Conservation (phyloP, 2,113 vertebrate genomes). For the Poecilia latipinna region DNA sequence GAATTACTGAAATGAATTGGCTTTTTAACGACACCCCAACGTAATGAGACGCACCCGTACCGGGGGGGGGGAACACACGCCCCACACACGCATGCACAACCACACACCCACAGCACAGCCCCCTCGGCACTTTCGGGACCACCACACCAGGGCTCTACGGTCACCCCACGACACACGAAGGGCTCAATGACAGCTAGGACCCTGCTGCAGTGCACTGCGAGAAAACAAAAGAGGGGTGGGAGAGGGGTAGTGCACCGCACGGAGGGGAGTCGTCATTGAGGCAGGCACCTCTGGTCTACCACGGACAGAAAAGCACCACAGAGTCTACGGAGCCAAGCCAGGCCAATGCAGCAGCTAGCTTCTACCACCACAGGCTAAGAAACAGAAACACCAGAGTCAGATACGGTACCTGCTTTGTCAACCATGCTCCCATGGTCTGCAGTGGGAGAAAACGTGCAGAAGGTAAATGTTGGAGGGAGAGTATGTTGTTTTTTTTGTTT, state of each 20-base stretch:
- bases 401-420: conserved; percentile 86
- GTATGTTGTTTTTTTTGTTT: conserved; percentile 16
- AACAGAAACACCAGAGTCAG: conserved; percentile 79
- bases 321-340: conserved; percentile 79
- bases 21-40: background rate
- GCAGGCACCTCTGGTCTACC: conserved; percentile 65
- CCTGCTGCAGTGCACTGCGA: conserved; percentile 55
- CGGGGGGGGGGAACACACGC: conserved; percentile 26
- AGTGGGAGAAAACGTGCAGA: conserved; percentile 83
- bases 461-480: conserved; percentile 74
- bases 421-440: conserved; percentile 86
- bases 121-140: conserved; percentile 56
- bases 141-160: no score
- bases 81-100: conserved; percentile 61
- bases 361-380: conserved; percentile 79
- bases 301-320: conserved; percentile 77
- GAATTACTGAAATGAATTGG: background rate
- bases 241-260: conserved; percentile 51
- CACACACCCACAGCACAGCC: conserved; percentile 71
- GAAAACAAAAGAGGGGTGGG: background rate
- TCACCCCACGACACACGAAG: conserved; percentile 66
- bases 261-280: conserved; percentile 73
- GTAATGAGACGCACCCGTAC: background rate
- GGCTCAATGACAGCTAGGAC: conserved; percentile 71
- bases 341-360: conserved; percentile 75